A percentile compares a stretch with the other conserved stretches of the same genome.
These are phyloP conservation scores for Perognathus longimembris DNA, from an alignment of 2,113 vertebrate species.

Conservation along the genomic window DNA sequence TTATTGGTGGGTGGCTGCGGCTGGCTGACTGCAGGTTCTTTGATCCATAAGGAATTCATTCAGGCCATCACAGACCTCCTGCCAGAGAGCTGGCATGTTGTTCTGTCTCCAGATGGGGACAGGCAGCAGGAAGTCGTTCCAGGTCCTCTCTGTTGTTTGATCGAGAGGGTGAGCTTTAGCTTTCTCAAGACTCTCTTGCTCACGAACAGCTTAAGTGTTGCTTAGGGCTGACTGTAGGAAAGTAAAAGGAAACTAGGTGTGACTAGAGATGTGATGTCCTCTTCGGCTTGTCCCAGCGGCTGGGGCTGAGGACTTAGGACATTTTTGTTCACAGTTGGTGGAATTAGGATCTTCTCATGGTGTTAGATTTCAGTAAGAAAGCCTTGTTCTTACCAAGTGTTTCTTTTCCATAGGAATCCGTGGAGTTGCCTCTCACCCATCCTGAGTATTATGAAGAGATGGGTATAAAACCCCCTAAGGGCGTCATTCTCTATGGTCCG, in stretches of 20 bases:
- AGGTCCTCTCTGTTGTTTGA: background rate
- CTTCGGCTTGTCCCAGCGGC: background rate
- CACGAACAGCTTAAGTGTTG: background rate
- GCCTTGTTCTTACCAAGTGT: background rate
- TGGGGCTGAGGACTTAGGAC: background rate
- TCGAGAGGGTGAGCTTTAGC: background rate
- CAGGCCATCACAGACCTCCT: background rate
- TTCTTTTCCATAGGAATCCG: slow-evolving; percentile 92
- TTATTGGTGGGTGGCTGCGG: background rate
- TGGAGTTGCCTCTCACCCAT: slow-evolving; percentile 98
- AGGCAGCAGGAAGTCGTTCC: background rate
- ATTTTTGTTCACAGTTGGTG: background rate
- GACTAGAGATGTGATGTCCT: background rate
- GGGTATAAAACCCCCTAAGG: slow-evolving; percentile 99
- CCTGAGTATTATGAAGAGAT: slow-evolving; percentile 99
- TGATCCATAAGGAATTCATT: background rate
- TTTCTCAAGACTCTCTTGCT: background rate
- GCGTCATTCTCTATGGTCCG: slow-evolving; percentile 97
- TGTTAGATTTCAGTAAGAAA: background rate
- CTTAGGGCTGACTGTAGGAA: background rate
- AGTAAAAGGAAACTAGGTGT: background rate
- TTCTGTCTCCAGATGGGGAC: background rate
- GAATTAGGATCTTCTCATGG: background rate
- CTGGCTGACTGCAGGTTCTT: background rate
- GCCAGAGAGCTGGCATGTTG: too few relatives aligned